Conservation (phyloP, 1,140 invertebrate species). For the Euglossa dilemma region DNA sequence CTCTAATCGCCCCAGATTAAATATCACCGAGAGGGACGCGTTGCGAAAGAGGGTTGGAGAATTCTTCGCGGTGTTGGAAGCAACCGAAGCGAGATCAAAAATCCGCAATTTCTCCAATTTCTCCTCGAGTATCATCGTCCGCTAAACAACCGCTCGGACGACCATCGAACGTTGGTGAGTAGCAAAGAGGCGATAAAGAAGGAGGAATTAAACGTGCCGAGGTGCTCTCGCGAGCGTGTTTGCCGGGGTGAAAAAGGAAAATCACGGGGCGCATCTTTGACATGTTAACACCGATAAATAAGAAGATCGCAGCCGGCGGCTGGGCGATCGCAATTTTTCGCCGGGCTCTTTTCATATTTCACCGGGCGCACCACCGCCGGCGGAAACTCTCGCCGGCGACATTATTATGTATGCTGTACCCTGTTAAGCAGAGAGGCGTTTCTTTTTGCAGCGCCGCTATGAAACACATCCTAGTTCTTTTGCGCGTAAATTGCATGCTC, state of each 20-base stretch:
- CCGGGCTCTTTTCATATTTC: slow-evolving; percentile 41
- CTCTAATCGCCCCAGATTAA: too few species aligned
- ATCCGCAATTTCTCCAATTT: too few species aligned
- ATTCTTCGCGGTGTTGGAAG: too few species aligned
- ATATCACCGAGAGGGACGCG: too few species aligned
- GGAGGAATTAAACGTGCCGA: neutral
- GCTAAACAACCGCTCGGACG: too few species aligned
- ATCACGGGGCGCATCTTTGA: slow-evolving; percentile 19
- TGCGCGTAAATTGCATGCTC: slow-evolving; percentile 69
- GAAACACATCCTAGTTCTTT: slow-evolving; percentile 68
- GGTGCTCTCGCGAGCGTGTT: neutral
- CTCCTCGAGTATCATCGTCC: too few species aligned
- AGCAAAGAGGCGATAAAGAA: too few species aligned
- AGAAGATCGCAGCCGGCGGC: slow-evolving; percentile 34
- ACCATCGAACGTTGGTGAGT: too few species aligned
- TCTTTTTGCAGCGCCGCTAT: slow-evolving; percentile 48
- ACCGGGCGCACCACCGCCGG: neutral
- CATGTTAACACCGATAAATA: slow-evolving; percentile 51
- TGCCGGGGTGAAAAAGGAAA: neutral
- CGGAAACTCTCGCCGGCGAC: slow-evolving; percentile 21
- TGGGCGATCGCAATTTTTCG: slow-evolving; percentile 35
- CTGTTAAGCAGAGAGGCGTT: slow-evolving; percentile 39
- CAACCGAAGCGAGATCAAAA: too few species aligned
- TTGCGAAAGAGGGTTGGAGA: too few species aligned
- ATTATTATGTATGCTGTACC: slow-evolving; percentile 59